Evolutionary conservation across 92 coral and sea anemone species (phyloP), one percentile per base, ranked within the genome.

Genomic region (Parazoanthus atlanticus): DNA sequence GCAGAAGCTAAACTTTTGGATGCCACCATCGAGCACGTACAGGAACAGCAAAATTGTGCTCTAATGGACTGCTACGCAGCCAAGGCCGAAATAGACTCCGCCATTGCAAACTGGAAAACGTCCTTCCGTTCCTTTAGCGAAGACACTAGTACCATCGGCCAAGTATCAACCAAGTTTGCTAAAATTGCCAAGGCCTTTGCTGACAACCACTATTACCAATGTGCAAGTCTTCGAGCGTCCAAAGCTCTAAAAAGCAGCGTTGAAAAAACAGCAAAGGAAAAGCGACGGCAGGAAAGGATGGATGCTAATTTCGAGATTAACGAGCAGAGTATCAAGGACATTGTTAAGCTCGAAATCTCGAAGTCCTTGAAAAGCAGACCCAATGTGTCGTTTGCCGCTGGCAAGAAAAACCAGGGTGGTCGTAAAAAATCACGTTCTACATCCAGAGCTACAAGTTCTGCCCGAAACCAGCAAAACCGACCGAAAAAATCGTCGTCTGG

Each of bases 141-240:
- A 12, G 2, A 28, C 8, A 34, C 11, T 49, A 32, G n/a, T n/a
- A n/a, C n/a, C 3, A 10, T 26, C 75, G 3, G 17, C 32, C 34
- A 71, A 11, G 76, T 34, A 0, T 13, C 76, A 7, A 16, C 32
- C 8, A 71, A 16, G 3, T 71, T 28, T 30, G 8, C 76, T 8
- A 19, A 36, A n/a, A 8, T 8, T 23, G 52, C 85, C 49, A 58
- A 16, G 29, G 31, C 85, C 72, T 80, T 34, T 34, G 38, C 38
- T 80, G 74, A 58, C 29, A 17, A 32, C 11, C 56, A 80, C 30
- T 61, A 80, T 16, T 79, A 16, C 30, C 85, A 56, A 34, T 80
- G 73, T 80, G 71, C 73, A 58, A 54, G 85, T 80, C 34, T 56
- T 56, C 29, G 85, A 19, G 83, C 69, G 1, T 79, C 83, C 13